Conservation (phyloP, 1,140 invertebrate species). For the Drosophila parabipectinata region DNA sequence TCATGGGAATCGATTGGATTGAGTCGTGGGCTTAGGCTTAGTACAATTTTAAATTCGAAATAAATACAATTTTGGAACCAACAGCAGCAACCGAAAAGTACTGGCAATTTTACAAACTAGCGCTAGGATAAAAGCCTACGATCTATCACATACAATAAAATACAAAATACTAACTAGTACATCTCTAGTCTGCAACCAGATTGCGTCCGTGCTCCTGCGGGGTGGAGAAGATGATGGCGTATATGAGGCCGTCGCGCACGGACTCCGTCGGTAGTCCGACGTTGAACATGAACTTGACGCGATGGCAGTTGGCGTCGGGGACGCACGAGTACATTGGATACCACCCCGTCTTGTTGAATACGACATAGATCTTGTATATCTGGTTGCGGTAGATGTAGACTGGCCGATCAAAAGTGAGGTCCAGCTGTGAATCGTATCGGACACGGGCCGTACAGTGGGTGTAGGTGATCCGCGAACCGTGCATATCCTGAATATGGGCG, state of each 20-base stretch:
- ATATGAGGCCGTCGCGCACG: conserved; percentile 89
- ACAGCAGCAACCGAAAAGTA: no score
- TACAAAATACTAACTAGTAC: neutral
- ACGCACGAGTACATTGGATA: conserved; percentile 90
- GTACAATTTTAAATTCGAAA: no score
- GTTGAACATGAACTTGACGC: conserved; percentile 90
- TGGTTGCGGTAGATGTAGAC: conserved; percentile 90
- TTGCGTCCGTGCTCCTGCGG: conserved; percentile 72
- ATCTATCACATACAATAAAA: conserved; percentile 40
- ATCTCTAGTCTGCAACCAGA: conserved; percentile 53
- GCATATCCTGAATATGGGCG: conserved; percentile 90
- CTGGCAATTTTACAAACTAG: neutral
- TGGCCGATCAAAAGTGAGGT: conserved; percentile 91
- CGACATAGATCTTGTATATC: conserved; percentile 91
- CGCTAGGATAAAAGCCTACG: neutral
- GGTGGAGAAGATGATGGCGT: conserved; percentile 89
- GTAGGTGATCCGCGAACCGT: conserved; percentile 90
- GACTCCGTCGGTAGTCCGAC: conserved; percentile 88
- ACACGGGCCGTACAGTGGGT: conserved; percentile 91
- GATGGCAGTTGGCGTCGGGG: conserved; percentile 86
- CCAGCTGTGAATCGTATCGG: conserved; percentile 88
- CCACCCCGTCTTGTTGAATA: conserved; percentile 91
- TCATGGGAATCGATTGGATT: neutral
- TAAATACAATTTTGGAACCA: no score
- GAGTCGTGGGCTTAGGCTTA: no score